Percentiles rank a stretch among this genome's conserved stretches.
Conservation (phyloP, 2,797 vertebrate species). For the Amniataba percoides region DNA sequence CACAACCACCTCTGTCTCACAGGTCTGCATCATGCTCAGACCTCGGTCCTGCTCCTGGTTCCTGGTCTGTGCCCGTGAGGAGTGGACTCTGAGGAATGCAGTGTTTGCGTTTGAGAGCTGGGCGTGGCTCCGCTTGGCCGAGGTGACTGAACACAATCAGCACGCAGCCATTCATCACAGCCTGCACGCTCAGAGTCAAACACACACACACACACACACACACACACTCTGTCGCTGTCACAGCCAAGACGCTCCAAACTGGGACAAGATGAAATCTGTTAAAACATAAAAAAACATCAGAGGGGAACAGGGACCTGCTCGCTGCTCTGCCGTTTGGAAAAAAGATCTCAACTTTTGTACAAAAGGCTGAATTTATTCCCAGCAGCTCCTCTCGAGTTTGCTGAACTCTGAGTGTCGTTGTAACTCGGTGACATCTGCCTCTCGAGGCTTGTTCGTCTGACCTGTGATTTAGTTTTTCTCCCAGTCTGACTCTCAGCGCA, state of each 20-base stretch:
- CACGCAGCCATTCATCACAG: slow-evolving; percentile 49
- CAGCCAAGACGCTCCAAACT: slow-evolving; percentile 38
- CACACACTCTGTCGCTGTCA: slow-evolving; percentile 24
- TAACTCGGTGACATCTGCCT: background rate
- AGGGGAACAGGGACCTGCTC: slow-evolving; percentile 25
- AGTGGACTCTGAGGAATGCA: slow-evolving; percentile 56
- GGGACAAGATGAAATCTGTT: slow-evolving; percentile 47
- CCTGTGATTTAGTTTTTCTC: slow-evolving; percentile 14
- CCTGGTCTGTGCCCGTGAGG: background rate
- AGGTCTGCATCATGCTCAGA: slow-evolving; percentile 1
- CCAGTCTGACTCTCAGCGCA: background rate
- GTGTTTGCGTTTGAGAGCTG: slow-evolving; percentile 63
- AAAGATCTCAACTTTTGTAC: slow-evolving; percentile 7
- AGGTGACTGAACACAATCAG: slow-evolving; percentile 53
- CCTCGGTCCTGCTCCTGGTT: slow-evolving; percentile 20
- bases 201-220: slow-evolving; percentile 7
- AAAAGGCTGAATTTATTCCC: slow-evolving; percentile 20
- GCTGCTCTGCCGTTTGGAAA: slow-evolving; percentile 19
- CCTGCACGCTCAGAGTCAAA: slow-evolving; percentile 3
- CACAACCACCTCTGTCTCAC: background rate
- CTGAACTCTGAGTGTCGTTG: slow-evolving; percentile 4
- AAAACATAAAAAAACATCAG: slow-evolving; percentile 39
- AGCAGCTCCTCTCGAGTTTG: slow-evolving; percentile 9
- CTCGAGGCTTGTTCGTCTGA: slow-evolving; percentile 10
- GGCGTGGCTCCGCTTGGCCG: slow-evolving; percentile 58